A percentile compares a stretch with the other conserved stretches of the same genome.
These are phyloP conservation scores for Urocitellus parryii DNA, from an alignment of 2,113 vertebrate species.

Conservation along the genomic window DNA sequence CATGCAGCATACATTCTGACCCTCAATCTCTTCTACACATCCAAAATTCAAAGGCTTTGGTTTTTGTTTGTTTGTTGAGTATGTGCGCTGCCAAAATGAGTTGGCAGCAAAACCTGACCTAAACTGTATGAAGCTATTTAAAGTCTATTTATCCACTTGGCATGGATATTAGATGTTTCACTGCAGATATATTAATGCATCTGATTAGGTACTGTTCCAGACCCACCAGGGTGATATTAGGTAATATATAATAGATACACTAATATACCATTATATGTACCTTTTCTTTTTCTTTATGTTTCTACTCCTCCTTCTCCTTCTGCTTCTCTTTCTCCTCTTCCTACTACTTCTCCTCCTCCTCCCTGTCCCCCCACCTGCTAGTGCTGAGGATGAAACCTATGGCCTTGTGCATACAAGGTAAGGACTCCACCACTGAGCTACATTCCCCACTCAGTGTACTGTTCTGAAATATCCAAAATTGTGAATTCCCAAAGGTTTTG, in stretches of 20 bases:
- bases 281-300: neutral
- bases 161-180: neutral
- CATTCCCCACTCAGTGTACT: too few relatives aligned
- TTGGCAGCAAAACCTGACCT: conserved; percentile 51
- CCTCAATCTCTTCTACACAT: neutral
- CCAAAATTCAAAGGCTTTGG: conserved; percentile 15
- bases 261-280: neutral
- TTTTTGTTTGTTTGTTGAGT: conserved; percentile 38
- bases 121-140: conserved; percentile 53
- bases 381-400: neutral
- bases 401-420: neutral
- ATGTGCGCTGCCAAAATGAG: conserved; percentile 47
- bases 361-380: too few relatives aligned
- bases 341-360: too few relatives aligned
- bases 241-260: neutral
- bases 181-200: neutral
- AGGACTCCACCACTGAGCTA: neutral
- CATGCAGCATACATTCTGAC: neutral
- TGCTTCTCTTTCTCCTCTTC: neutral
- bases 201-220: conserved; percentile 19
- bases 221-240: neutral
- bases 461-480: neutral
- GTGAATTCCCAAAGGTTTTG: neutral
- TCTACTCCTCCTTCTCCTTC: neutral
- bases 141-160: conserved; percentile 54